phyloP scores from a whole-genome alignment of 2,113 vertebrate genomes.

The Xenopus laevis region DNA sequence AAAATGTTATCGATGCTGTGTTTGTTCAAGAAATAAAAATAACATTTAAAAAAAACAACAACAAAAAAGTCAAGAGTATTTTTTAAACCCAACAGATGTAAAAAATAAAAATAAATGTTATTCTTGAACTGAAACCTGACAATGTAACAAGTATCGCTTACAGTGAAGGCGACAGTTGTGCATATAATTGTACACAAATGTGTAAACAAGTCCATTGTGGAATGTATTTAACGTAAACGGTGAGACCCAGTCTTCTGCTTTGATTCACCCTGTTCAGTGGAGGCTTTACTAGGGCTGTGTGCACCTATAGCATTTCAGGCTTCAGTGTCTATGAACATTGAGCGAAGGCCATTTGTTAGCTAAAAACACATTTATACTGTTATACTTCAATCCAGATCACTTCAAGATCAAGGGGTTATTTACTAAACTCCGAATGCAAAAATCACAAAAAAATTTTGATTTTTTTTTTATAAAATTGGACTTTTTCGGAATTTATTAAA shows the following conservation, averaged over 20 bases:
- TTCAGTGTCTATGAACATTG: no score
- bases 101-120: conserved; percentile 38
- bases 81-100: conserved; percentile 33
- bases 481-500: no score
- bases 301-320: no score
- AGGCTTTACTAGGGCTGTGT: neutral
- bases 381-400: neutral
- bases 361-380: neutral
- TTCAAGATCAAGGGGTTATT: no score
- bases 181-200: neutral
- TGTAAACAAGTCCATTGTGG: conserved; percentile 1
- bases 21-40: conserved; percentile 53
- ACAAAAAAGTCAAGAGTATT: neutral
- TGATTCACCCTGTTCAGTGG: no score
- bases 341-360: no score
- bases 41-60: conserved; percentile 28
- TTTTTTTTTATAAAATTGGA: no score
- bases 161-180: conserved; percentile 1
- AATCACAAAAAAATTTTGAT: no score
- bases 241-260: no score
- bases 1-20: conserved; percentile 51
- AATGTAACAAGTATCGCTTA: neutral
- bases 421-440: no score
- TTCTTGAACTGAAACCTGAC: conserved; percentile 45
- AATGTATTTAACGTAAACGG: neutral